A percentile compares a stretch with the other conserved stretches of the same genome.
Evolutionary conservation across 2,888 invertebrate genomes (phyloP).

Genomic region (Orthonevra nobilis): DNA sequence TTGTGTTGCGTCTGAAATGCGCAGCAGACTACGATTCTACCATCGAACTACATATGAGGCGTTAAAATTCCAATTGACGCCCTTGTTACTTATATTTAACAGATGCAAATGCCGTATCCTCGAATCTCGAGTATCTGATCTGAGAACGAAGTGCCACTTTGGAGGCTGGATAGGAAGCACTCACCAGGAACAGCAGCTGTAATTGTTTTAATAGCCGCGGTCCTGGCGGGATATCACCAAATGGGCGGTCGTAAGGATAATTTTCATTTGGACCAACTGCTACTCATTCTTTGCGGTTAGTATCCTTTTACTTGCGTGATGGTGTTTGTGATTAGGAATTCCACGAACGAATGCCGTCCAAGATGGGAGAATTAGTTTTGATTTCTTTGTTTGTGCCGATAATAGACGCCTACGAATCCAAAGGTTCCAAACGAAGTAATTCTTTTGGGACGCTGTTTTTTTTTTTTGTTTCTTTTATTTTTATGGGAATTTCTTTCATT

Average conservation of each 20-base stretch:
- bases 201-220: conserved; percentile 58
- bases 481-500: conserved; percentile 9
- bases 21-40: conserved; percentile 15
- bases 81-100: conserved; percentile 22
- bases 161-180: conserved; percentile 51
- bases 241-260: conserved; percentile 62
- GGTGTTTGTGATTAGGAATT: conserved; percentile 4
- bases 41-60: conserved; percentile 46
- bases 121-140: conserved; percentile 29
- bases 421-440: no score
- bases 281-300: conserved; percentile 24
- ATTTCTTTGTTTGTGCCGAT: conserved; percentile 42
- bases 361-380: conserved; percentile 56
- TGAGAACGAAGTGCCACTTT: conserved; percentile 52
- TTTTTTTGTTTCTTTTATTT: conserved; percentile 12
- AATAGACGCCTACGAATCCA: conserved; percentile 62
- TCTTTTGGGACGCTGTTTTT: not conserved
- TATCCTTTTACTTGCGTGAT: conserved; percentile 1
- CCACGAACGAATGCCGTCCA: conserved; percentile 20
- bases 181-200: conserved; percentile 41
- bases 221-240: conserved; percentile 50
- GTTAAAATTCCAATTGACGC: conserved; percentile 69
- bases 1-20: conserved; percentile 48
- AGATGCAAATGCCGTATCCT: conserved; percentile 55
- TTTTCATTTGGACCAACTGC: conserved; percentile 62